Percentiles rank a stretch among this genome's conserved stretches.
Conservation (phyloP, 2,888 invertebrate genomes). For the Zygothrica quintamaculata region DNA sequence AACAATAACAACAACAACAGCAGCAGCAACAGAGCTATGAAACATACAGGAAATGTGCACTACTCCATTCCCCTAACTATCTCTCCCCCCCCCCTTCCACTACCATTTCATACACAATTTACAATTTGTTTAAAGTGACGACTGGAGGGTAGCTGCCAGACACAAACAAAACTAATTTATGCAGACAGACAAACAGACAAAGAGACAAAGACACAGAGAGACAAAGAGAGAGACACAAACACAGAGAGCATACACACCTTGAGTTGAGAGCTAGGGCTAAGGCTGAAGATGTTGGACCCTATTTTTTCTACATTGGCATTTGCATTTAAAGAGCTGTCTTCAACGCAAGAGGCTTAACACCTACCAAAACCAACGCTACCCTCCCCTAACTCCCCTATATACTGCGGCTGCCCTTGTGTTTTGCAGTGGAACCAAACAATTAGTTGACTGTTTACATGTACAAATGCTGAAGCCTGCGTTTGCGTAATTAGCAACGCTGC, state of each 20-base stretch:
- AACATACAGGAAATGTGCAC: slow-evolving; percentile 70
- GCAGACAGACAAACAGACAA: slow-evolving; percentile 41
- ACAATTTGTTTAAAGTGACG: slow-evolving; percentile 70
- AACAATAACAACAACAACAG: slow-evolving; percentile 11
- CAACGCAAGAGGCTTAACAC: slow-evolving; percentile 54
- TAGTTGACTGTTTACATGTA: slow-evolving; percentile 69
- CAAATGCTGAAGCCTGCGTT: slow-evolving; percentile 57
- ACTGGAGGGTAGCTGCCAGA: slow-evolving; percentile 54
- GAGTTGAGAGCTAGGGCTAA: slow-evolving; percentile 25
- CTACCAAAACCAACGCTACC: slow-evolving; percentile 34
- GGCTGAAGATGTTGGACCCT: slow-evolving; percentile 37
- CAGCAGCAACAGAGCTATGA: not conserved
- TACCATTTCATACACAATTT: slow-evolving; percentile 45
- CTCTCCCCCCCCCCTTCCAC: too few relatives aligned
- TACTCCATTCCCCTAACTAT: slow-evolving; percentile 32
- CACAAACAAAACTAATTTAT: slow-evolving; percentile 74
- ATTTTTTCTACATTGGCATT: slow-evolving; percentile 54
- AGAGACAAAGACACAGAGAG: slow-evolving; percentile 9
- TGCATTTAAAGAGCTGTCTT: slow-evolving; percentile 73
- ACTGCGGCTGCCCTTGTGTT: not conserved
- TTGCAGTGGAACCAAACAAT: too few relatives aligned
- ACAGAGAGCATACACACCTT: slow-evolving; percentile 40
- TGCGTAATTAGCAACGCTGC: slow-evolving; percentile 68
- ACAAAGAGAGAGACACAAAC: slow-evolving; percentile 19
- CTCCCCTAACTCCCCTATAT: slow-evolving; percentile 3